Evolutionary conservation across 2,113 vertebrate genomes (phyloP), one percentile per base, ranked within the genome.

Genomic region (Tenebrosternarchus preto): DNA sequence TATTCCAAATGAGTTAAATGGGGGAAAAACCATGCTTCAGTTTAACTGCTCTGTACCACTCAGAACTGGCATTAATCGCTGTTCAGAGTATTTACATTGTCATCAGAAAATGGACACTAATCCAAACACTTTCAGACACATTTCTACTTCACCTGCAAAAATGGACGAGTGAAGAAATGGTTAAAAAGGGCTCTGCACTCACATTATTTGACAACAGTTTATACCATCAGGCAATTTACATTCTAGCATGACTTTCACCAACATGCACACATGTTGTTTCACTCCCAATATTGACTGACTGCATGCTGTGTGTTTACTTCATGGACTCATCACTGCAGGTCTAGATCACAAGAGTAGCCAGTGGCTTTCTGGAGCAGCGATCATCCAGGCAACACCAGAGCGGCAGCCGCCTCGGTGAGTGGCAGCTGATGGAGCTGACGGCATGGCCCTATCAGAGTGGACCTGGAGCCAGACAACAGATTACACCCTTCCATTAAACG

Each of bases 251-350:
- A 33, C 31, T n/a, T 20, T 8, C 1, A 17, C 46, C 31, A 11
- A 56, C 43, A 7, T 56, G 66, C 56, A 39, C 64, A 25, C 55
- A 19, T 73, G 76, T 69, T 43, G 64, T 53, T 80, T 80, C 57
- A 66, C 3, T 67, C 43, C 80, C 67, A 72, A 73, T 73, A 67
- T 59, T 74, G 69, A 79, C 76, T 59, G 55, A 73, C 53, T 16
- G 76, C 69, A 36, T 69, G 61, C 61, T 78, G 55, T 16, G 36
- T 74, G 53, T 63, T 61, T n/a, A 69, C 61, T 70, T 74, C 56
- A 83, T 78, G 63, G 70, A 74, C 60, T 57, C 50, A 59, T 73
- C 76, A 60, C 75, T 78, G 67, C 61, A 24, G 22, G 56, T 74
- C 22, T 33, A 31, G 66, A 53, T 46, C 43, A 60, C 39, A 73